Percentiles rank a stretch among this genome's conserved stretches.
Conservation (phyloP, 2,797 vertebrate genomes). For the Phylloscopus collybita region DNA sequence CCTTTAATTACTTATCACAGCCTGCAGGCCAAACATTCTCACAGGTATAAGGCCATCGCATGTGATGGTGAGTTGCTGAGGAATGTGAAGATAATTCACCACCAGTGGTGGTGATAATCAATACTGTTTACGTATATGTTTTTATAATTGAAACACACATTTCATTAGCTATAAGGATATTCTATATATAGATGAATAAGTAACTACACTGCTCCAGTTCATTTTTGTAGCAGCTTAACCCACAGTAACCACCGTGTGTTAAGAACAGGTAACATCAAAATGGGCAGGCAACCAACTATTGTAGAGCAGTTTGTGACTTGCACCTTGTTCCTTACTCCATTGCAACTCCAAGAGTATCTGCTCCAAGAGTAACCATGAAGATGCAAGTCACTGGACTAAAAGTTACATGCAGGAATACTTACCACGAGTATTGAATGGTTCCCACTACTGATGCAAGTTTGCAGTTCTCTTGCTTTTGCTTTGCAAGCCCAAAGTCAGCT, state of each 20-base stretch:
- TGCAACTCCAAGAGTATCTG: background rate
- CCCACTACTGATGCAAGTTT: slow-evolving; percentile 90
- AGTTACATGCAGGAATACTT: slow-evolving; percentile 40
- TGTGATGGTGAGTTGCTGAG: background rate
- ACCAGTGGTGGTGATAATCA: background rate
- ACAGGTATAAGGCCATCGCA: background rate
- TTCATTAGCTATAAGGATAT: background rate
- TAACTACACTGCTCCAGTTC: background rate
- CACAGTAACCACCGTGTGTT: background rate
- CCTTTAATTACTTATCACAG: background rate
- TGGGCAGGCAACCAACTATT: background rate
- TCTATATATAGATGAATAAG: background rate
- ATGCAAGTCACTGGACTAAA: background rate
- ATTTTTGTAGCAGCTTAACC: background rate
- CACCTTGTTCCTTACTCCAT: background rate
- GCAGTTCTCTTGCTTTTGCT: slow-evolving; percentile 91
- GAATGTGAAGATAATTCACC: too few species aligned
- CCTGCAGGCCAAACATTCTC: background rate
- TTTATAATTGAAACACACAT: background rate
- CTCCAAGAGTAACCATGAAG: background rate
- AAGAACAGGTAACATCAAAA: background rate
- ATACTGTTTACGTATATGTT: background rate
- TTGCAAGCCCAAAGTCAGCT: slow-evolving; percentile 93
- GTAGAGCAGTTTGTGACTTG: background rate
- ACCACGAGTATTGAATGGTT: slow-evolving; percentile 92